These are phyloP conservation scores for Aleiodes sp. DNA, from an alignment of 1,140 invertebrate genomes.

Conservation along the genomic window DNA sequence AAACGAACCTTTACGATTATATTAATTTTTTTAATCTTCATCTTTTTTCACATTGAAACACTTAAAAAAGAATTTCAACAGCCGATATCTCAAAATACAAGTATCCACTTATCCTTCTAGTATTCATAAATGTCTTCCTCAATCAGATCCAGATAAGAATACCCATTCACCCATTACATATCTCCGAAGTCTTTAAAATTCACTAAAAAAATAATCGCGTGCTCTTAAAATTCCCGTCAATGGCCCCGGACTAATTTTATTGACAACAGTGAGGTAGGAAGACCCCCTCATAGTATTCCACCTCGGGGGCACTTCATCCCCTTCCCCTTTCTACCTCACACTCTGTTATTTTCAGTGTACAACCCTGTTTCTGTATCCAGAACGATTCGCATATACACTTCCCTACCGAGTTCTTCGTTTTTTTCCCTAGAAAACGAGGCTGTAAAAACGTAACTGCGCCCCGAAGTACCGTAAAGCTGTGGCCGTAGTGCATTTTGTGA, in stretches of 20 bases:
- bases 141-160: neutral
- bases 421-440: conserved; percentile 55
- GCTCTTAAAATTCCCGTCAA: conserved; percentile 26
- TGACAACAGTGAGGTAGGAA: conserved; percentile 31
- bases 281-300: conserved; percentile 16
- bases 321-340: neutral
- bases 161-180: neutral
- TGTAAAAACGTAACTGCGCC: conserved; percentile 66
- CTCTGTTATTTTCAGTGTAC: conserved; percentile 37
- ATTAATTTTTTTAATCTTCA: no score
- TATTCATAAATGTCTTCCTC: neutral
- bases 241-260: conserved; percentile 32
- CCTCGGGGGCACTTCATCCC: neutral
- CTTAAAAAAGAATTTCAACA: no score
- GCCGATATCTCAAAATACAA: no score
- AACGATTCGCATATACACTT: conserved; percentile 12
- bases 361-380: conserved; percentile 7
- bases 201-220: conserved; percentile 22
- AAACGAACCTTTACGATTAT: no score
- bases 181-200: neutral
- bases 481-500: conserved; percentile 62
- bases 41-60: no score
- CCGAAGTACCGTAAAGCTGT: conserved; percentile 66
- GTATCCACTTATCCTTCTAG: no score
- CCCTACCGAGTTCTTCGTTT: conserved; percentile 47